A percentile compares a stretch with the other conserved stretches of the same genome.
Conservation (phyloP, 2,113 vertebrate genomes). For the Gnathochromis pfefferi region DNA sequence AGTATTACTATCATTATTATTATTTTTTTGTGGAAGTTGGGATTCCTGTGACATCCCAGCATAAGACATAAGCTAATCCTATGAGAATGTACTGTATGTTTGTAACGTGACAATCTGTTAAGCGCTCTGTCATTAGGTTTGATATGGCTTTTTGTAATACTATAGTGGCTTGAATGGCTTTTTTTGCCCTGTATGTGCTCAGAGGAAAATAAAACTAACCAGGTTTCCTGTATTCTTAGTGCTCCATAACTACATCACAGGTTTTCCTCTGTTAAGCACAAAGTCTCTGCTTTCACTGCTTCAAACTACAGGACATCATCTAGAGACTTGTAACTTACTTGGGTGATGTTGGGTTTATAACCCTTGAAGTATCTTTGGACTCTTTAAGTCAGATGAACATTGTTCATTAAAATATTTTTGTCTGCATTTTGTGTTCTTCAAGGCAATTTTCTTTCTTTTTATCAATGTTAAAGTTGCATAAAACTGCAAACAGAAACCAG, state of each 20-base stretch:
- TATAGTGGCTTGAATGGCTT: constrained; percentile 56
- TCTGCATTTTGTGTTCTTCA: constrained; percentile 33
- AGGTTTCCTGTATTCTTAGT: constrained; percentile 34
- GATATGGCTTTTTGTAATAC: constrained; percentile 59
- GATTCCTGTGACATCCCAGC: constrained; percentile 54
- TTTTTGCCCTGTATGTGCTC: constrained; percentile 36
- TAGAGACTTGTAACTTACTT: constrained; percentile 42
- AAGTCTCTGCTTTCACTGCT: constrained; percentile 15
- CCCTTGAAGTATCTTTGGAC: constrained; percentile 38
- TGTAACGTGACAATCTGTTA: constrained; percentile 66
- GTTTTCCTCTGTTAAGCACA: constrained; percentile 37
- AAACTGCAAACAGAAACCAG: background rate
- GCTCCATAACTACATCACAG: background rate
- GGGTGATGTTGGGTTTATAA: constrained; percentile 31
- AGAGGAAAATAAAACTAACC: constrained; percentile 55
- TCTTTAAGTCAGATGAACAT: constrained; percentile 55
- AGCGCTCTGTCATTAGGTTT: constrained; percentile 53
- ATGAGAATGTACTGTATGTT: constrained; percentile 69
- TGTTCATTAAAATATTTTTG: constrained; percentile 64
- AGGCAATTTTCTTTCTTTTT: background rate
- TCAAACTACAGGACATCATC: constrained; percentile 28
- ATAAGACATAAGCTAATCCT: constrained; percentile 65
- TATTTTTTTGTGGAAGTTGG: constrained; percentile 56
- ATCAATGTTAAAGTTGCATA: background rate
- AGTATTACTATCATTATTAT: background rate